Evolutionary conservation across 2,888 invertebrate genomes (phyloP).

Genomic region (Periphyllus acericola): DNA sequence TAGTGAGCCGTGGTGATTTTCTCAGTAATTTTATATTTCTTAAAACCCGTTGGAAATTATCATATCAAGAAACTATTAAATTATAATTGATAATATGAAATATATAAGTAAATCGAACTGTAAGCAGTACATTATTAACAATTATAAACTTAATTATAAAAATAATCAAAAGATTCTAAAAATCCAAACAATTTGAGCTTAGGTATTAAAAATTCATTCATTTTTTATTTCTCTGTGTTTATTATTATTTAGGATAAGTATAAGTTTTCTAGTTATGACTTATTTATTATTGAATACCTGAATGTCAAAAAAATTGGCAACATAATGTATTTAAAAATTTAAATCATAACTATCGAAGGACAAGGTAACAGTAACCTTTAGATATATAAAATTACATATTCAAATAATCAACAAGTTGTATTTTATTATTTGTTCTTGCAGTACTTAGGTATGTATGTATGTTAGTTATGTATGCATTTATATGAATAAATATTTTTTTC

Average conservation of each 20-base stretch:
- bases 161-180: no score
- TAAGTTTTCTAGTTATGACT: no score
- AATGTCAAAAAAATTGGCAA: not conserved
- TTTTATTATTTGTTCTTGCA: not conserved
- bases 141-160: no score
- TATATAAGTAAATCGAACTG: not conserved
- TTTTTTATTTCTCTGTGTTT: no score
- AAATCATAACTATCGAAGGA: not conserved
- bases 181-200: no score
- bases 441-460: no score
- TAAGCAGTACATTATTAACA: not conserved
- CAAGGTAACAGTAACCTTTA: constrained; percentile 1
- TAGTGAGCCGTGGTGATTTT: not conserved
- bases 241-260: no score
- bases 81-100: not conserved
- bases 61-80: no score
- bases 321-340: not conserved
- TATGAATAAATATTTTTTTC: no score
- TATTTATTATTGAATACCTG: no score
- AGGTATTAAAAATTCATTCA: no score
- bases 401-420: not conserved
- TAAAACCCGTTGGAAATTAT: not conserved
- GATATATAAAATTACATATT: not conserved
- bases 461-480: no score
- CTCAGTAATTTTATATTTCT: not conserved